Percentiles rank a stretch among this genome's conserved stretches.
Evolutionary conservation across 2,888 invertebrate species (phyloP).

Genomic region (Lagria hirta): DNA sequence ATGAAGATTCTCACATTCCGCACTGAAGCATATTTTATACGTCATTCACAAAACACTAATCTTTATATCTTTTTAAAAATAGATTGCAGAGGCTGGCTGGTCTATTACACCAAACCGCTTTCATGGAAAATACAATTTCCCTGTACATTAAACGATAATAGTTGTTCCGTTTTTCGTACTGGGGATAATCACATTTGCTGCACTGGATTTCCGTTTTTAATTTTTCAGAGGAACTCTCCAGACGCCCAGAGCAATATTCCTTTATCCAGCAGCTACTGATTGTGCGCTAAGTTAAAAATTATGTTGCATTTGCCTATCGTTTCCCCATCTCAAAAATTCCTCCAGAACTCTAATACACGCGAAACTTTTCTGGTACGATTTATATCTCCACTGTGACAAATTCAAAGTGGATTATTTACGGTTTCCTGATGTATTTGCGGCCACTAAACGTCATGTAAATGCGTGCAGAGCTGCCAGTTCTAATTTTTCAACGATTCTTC

Average conservation of each 20-base stretch:
- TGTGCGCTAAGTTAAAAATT: conserved; percentile 9
- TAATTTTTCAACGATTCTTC: conserved; percentile 44
- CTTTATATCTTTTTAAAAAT: no score
- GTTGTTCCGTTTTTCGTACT: no score
- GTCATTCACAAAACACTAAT: no score
- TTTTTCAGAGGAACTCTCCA: conserved; percentile 6
- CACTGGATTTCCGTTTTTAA: conserved; percentile 3
- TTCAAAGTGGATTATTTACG: conserved; percentile 45
- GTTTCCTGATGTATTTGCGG: conserved; percentile 47
- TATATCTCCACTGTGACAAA: conserved; percentile 35
- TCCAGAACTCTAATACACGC: conserved; percentile 19
- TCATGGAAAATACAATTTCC: no score
- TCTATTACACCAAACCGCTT: no score
- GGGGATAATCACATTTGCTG: conserved; percentile 7
- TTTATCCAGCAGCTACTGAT: no score
- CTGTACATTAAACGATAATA: no score
- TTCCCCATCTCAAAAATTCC: conserved; percentile 16
- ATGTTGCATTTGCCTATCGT: conserved; percentile 14
- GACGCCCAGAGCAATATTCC: conserved; percentile 2
- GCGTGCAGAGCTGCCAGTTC: conserved; percentile 45
- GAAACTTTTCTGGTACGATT: conserved; percentile 22
- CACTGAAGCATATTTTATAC: no score
- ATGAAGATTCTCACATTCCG: no score
- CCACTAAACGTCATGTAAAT: conserved; percentile 46
- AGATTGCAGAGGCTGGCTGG: no score